These are phyloP conservation scores for Camptogramma bilineatum DNA, from an alignment of 2,888 invertebrate genomes.

Conservation along the genomic window DNA sequence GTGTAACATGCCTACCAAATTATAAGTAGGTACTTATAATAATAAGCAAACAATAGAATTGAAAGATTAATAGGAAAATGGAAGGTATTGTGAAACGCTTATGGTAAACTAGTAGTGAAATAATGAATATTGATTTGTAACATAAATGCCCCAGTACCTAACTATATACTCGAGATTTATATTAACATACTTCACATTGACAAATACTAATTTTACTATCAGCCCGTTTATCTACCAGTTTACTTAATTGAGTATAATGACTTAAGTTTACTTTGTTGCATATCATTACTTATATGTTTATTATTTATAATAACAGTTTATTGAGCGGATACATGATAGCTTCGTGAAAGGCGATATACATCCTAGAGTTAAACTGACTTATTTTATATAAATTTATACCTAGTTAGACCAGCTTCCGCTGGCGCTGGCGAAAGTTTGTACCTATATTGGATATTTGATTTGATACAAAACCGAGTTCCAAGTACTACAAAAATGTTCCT, in stretches of 20 bases:
- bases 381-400: neutral
- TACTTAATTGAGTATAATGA: slow-evolving; percentile 27
- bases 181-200: slow-evolving; percentile 11
- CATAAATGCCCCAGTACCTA: slow-evolving; percentile 1
- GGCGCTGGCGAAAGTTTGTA: no score
- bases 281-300: slow-evolving; percentile 27
- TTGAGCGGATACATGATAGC: neutral
- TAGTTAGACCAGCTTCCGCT: no score
- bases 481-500: no score
- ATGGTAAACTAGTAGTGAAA: slow-evolving; percentile 2
- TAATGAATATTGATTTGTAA: slow-evolving; percentile 18
- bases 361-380: neutral
- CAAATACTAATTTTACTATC: slow-evolving; percentile 15
- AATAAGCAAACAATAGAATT: no score
- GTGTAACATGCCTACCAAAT: no score
- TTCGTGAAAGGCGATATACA: neutral
- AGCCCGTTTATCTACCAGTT: slow-evolving; percentile 1
- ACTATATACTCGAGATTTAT: slow-evolving; percentile 6
- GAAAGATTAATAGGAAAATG: neutral
- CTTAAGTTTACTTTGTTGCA: slow-evolving; percentile 32
- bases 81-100: slow-evolving; percentile 11
- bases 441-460: no score
- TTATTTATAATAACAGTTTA: slow-evolving; percentile 12
- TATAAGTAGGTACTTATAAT: no score
- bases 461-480: no score